phyloP scores from a whole-genome alignment of 2,888 invertebrate species.

The Erpobdella octoculata region DNA sequence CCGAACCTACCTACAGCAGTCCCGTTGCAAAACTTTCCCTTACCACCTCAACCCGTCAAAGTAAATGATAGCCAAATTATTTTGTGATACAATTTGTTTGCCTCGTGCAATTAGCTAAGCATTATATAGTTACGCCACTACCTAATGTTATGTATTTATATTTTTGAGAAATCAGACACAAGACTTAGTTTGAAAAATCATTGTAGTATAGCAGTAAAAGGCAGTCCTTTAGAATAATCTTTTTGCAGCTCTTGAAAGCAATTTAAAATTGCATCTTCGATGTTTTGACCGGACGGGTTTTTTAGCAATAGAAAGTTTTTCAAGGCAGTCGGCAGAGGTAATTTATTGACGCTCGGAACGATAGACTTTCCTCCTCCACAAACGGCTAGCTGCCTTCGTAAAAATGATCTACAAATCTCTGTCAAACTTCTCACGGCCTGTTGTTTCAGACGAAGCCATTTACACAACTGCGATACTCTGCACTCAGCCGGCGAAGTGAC shows the following conservation, averaged over 20 bases:
- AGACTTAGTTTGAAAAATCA: too few species aligned
- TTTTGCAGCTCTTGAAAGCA: slow-evolving; percentile 24
- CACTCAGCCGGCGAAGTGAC: slow-evolving; percentile 28
- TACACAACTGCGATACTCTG: slow-evolving; percentile 34
- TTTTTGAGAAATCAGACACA: too few species aligned
- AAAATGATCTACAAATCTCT: slow-evolving; percentile 33
- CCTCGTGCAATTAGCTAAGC: too few species aligned
- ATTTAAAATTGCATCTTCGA: slow-evolving; percentile 27
- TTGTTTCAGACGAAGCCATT: slow-evolving; percentile 34
- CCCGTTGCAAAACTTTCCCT: too few species aligned
- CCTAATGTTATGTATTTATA: too few species aligned
- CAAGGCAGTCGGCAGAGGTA: slow-evolving; percentile 35
- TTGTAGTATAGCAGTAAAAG: background rate
- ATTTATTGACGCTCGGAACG: slow-evolving; percentile 24
- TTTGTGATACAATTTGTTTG: too few species aligned
- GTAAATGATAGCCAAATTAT: too few species aligned
- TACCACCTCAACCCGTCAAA: too few species aligned
- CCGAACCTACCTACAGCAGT: too few species aligned
- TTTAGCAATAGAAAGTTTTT: slow-evolving; percentile 34
- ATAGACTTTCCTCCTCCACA: slow-evolving; percentile 31
- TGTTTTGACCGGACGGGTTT: slow-evolving; percentile 28
- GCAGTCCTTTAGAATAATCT: background rate
- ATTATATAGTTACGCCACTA: too few species aligned
- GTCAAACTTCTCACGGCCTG: slow-evolving; percentile 28
- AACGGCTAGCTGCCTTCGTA: slow-evolving; percentile 29